Conservation (phyloP, 2,888 invertebrate genomes). For the Entomobrya proxima region DNA sequence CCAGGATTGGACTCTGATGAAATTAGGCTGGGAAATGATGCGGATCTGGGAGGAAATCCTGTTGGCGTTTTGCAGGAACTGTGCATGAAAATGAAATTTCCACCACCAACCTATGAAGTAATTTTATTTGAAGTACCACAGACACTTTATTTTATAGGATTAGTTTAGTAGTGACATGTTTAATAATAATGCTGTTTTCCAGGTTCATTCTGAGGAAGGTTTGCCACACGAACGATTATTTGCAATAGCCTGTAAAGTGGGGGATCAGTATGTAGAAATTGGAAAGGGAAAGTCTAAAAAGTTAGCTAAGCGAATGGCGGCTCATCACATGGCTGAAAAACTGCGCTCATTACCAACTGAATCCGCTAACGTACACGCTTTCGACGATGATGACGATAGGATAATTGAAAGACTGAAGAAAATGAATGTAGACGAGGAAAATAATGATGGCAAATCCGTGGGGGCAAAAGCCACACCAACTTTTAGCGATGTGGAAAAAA, state of each 20-base stretch:
- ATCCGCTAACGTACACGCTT: slow-evolving; percentile 80
- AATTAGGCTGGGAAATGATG: slow-evolving; percentile 58
- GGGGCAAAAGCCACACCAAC: slow-evolving; percentile 23
- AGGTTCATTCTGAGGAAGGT: slow-evolving; percentile 86
- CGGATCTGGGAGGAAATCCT: slow-evolving; percentile 84
- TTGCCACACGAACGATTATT: slow-evolving; percentile 96
- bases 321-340: slow-evolving; percentile 85
- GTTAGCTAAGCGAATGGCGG: slow-evolving; percentile 95
- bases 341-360: slow-evolving; percentile 87
- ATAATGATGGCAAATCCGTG: background rate
- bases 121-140: slow-evolving; percentile 76
- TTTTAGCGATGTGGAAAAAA: slow-evolving; percentile 58
- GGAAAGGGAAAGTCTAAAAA: slow-evolving; percentile 97
- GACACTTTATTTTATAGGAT: background rate
- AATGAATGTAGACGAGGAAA: slow-evolving; percentile 17
- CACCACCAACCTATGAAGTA: slow-evolving; percentile 95
- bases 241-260: slow-evolving; percentile 91
- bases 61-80: slow-evolving; percentile 95
- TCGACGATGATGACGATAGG: slow-evolving; percentile 86
- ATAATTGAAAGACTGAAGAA: slow-evolving; percentile 78
- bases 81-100: slow-evolving; percentile 97
- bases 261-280: slow-evolving; percentile 73
- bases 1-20: slow-evolving; percentile 65
- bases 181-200: background rate
- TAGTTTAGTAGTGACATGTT: background rate